These are phyloP conservation scores for Ctenosaura bakeri DNA, from an alignment of 2,797 vertebrate genomes.

Conservation along the genomic window DNA sequence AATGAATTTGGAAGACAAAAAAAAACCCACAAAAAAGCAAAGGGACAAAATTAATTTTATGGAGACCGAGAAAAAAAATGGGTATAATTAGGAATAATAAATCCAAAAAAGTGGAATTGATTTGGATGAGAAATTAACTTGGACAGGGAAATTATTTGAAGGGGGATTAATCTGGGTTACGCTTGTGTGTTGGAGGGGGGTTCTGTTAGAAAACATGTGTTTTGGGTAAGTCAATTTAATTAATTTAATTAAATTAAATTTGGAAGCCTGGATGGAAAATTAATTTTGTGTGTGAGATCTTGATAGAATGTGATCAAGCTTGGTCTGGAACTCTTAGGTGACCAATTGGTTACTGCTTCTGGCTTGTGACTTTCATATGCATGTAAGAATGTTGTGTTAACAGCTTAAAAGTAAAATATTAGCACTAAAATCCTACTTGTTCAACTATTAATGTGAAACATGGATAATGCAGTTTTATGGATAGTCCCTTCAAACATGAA, in stretches of 20 bases:
- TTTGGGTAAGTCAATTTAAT: background rate
- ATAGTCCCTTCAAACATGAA: background rate
- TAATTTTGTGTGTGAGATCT: background rate
- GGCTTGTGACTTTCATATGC: background rate
- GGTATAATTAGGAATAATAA: too few species aligned
- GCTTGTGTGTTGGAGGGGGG: background rate
- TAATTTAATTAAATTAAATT: too few species aligned
- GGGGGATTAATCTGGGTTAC: background rate
- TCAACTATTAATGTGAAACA: background rate
- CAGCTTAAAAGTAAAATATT: background rate
- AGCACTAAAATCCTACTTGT: background rate
- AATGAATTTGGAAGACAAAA: background rate
- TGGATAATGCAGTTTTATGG: background rate
- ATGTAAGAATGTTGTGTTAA: background rate
- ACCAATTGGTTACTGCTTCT: background rate
- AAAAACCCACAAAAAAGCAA: background rate
- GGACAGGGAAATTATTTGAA: background rate
- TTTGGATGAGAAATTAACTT: background rate
- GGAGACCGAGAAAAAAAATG: background rate
- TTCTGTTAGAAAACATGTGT: background rate
- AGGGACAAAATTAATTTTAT: background rate
- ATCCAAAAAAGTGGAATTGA: background rate
- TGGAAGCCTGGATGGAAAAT: background rate
- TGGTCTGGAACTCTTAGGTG: background rate
- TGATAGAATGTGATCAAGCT: background rate